Percentiles rank a stretch among this genome's conserved stretches.
Evolutionary conservation across 2,113 vertebrate species (phyloP).

Genomic region (Ornithorhynchus anatinus): DNA sequence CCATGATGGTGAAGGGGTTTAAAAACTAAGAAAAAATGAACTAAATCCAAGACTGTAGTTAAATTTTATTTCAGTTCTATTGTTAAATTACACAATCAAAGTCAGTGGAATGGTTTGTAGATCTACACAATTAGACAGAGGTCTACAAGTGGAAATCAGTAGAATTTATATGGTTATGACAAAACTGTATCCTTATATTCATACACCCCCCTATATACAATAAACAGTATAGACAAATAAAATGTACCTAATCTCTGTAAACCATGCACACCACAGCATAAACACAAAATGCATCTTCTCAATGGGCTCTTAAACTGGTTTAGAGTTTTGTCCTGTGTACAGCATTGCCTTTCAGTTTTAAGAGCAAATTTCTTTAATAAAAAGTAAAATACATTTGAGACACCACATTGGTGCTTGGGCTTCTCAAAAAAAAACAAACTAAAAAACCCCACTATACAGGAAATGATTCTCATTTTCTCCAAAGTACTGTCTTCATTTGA

Average conservation of each 20-base stretch:
- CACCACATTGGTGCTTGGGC: conserved; percentile 56
- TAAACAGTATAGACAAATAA: conserved; percentile 73
- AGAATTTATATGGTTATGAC: conserved; percentile 65
- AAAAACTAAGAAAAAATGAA: conserved; percentile 45
- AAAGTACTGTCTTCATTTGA: conserved; percentile 20
- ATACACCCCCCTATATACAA: conserved; percentile 73
- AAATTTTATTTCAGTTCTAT: conserved; percentile 78
- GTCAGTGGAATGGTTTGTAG: conserved; percentile 67
- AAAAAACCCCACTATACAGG: conserved; percentile 52
- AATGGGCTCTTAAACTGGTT: conserved; percentile 33
- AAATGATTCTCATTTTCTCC: conserved; percentile 49
- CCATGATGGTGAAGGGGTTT: not conserved
- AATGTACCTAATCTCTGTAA: conserved; percentile 70
- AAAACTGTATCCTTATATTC: conserved; percentile 69
- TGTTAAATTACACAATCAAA: conserved; percentile 78
- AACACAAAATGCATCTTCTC: conserved; percentile 64
- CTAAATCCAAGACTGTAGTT: conserved; percentile 59
- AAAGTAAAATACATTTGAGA: conserved; percentile 50
- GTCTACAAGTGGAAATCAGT: conserved; percentile 66
- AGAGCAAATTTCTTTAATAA: conserved; percentile 31
- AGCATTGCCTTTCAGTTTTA: conserved; percentile 49
- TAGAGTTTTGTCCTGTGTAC: conserved; percentile 38
- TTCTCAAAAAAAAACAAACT: conserved; percentile 26
- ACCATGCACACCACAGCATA: conserved; percentile 77
- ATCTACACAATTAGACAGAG: conserved; percentile 70